A percentile compares a stretch with the other conserved stretches of the same genome.
Evolutionary conservation across 2,888 invertebrate genomes (phyloP).

Genomic region (Platerodrilus igneus): DNA sequence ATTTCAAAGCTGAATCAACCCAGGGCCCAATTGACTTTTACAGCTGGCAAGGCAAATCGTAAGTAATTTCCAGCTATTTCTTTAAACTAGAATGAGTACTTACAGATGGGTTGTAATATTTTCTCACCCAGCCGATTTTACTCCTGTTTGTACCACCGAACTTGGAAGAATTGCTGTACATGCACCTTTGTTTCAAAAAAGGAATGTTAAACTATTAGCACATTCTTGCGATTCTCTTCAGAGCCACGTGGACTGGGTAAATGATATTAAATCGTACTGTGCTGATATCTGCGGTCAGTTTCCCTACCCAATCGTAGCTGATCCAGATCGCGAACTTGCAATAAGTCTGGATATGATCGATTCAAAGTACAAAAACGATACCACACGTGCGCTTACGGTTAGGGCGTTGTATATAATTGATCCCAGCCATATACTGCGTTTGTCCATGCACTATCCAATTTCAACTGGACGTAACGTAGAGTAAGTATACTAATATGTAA

Average conservation of each 20-base stretch:
- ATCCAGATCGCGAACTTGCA: conserved; percentile 66
- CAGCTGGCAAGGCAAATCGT: conserved; percentile 73
- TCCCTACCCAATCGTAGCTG: conserved; percentile 80
- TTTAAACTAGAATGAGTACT: too few relatives aligned
- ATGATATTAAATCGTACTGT: conserved; percentile 66
- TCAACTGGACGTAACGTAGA: conserved; percentile 83
- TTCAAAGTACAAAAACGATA: conserved; percentile 62
- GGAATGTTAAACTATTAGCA: conserved; percentile 71
- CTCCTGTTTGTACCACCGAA: conserved; percentile 88
- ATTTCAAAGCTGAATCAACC: conserved; percentile 71
- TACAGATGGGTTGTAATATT: conserved; percentile 81
- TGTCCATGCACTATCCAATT: conserved; percentile 79
- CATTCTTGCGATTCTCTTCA: conserved; percentile 73
- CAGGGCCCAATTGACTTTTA: conserved; percentile 71
- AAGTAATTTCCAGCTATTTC: too few relatives aligned
- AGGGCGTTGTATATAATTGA: conserved; percentile 76
- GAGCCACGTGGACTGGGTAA: conserved; percentile 72
- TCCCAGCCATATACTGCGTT: conserved; percentile 71
- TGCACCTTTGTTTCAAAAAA: conserved; percentile 61
- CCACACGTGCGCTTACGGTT: conserved; percentile 64
- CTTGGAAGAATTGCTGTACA: conserved; percentile 71
- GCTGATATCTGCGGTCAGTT: conserved; percentile 66
- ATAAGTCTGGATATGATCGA: conserved; percentile 75
- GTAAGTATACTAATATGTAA: too few relatives aligned
- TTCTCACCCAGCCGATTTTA: conserved; percentile 85